Evolutionary conservation across 2,113 vertebrate genomes (phyloP).

Genomic region (Cyprinus carpio): DNA sequence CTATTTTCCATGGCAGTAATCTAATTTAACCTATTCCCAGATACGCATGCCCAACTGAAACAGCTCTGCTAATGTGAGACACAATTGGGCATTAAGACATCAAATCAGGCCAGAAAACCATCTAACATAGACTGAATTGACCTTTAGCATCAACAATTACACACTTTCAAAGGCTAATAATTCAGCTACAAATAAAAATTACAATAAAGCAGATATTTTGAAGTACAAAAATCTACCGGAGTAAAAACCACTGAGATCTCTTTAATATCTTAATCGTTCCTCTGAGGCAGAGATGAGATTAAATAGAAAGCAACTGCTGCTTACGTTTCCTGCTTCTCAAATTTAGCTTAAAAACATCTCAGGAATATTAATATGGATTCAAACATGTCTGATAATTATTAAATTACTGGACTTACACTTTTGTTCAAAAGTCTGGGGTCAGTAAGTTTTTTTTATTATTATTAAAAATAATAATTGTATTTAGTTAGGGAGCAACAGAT

Average conservation of each 20-base stretch:
- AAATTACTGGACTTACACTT: not conserved
- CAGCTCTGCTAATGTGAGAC: slow-evolving; percentile 64
- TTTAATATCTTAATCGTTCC: not conserved
- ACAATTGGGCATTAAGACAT: slow-evolving; percentile 63
- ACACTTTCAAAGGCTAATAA: slow-evolving; percentile 9
- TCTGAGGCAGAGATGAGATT: not conserved
- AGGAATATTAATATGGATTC: not conserved
- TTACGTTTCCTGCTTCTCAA: not conserved
- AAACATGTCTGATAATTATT: not conserved
- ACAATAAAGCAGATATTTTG: not conserved
- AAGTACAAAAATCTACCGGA: not conserved
- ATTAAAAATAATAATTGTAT: not conserved
- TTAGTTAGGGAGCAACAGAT: not conserved
- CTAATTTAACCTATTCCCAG: slow-evolving; percentile 54
- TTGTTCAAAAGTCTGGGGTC: not conserved
- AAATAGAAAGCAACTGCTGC: not conserved
- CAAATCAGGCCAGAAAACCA: slow-evolving; percentile 60
- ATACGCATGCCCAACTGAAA: slow-evolving; percentile 48
- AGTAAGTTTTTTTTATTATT: not conserved
- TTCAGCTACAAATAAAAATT: not conserved
- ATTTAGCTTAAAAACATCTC: not conserved
- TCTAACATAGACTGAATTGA: slow-evolving; percentile 26
- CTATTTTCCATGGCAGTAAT: slow-evolving; percentile 58
- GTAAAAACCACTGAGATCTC: not conserved
- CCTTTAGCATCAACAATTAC: slow-evolving; percentile 16